Base-by-base conservation (phyloP, 2,797 vertebrate genomes). In the Anguilla pacifica region DNA sequence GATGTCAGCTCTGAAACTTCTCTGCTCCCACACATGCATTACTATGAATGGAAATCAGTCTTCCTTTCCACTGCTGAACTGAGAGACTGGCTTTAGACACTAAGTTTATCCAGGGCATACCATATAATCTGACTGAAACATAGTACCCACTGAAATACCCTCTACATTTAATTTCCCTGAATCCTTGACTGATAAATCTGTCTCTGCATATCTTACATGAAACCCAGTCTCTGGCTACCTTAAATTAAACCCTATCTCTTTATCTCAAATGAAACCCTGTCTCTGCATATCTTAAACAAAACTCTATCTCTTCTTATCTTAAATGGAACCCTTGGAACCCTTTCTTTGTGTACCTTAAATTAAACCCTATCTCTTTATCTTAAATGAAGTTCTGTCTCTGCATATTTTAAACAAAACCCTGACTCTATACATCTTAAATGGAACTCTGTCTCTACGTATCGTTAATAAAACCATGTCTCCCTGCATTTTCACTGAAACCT, bases 1-100 rank as follows among this genome's bases (percentile, higher is more conserved):
- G 17, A 28, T 35, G 55, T 64, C 28, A 64, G 59, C 35, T 83
- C 81, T 83, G 81, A 53, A 84, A 85, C 15, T 64, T 85, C 55
- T 43, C 55, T 5, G 64, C 49, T 72, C 85, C 85, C 61, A 86
- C 61, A 53, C 64, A 49, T 25, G n/a, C 85, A 72, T 49, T 19
- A 49, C 67, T 74, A 43, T 61, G 55, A 39, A 61, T 64, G 39
- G 7, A 13, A 61, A 61, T 59, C 15, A 85, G 17, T 19, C 6
- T 31, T 61, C 61, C 35, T 11, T 9, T 7, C 9, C 17, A 43
- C 25, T 64, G 13, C 17, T 57, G n/a, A 3, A 57, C 83, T 57
- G 28, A 59, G 51, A 59, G 17, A 83, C 43, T 51, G 43, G 43
- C 43, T 46, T 46, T 46, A 46, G 43, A 51, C 25, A 22, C 2